phyloP scores from a whole-genome alignment of 2,888 invertebrate species.

The Leucoptera coffeella region DNA sequence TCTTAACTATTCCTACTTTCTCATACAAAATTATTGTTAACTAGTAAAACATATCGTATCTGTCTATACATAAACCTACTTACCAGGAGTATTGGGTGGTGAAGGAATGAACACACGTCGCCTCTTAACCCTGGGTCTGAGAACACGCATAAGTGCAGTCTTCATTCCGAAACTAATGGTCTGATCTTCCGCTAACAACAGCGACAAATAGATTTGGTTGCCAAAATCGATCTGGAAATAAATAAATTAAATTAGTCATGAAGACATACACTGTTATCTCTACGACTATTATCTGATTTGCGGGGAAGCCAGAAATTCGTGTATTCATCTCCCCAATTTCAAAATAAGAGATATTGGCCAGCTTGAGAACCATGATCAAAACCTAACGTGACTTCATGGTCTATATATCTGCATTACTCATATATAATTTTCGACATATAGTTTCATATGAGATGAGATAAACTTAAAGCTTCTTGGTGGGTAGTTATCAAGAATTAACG shows the following conservation, averaged over 20 bases:
- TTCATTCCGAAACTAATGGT: conserved; percentile 87
- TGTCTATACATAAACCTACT: neutral
- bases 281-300: neutral
- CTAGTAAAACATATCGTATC: neutral
- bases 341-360: too few species aligned
- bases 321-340: too few species aligned
- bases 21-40: neutral
- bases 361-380: too few species aligned
- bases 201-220: conserved; percentile 70
- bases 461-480: too few species aligned
- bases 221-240: conserved; percentile 53
- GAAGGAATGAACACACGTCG: conserved; percentile 71
- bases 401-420: too few species aligned
- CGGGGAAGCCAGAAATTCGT: too few species aligned
- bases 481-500: too few species aligned
- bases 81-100: conserved; percentile 63
- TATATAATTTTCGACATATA: neutral
- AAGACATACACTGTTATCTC: conserved; percentile 7
- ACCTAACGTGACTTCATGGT: too few species aligned
- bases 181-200: conserved; percentile 76
- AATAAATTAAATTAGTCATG: conserved; percentile 1
- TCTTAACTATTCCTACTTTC: neutral
- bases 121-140: conserved; percentile 71
- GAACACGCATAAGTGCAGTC: conserved; percentile 77
- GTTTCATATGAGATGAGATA: too few species aligned